Evolutionary conservation across 2,113 vertebrate species (phyloP).

Genomic region (Motacilla tschutschensis): DNA sequence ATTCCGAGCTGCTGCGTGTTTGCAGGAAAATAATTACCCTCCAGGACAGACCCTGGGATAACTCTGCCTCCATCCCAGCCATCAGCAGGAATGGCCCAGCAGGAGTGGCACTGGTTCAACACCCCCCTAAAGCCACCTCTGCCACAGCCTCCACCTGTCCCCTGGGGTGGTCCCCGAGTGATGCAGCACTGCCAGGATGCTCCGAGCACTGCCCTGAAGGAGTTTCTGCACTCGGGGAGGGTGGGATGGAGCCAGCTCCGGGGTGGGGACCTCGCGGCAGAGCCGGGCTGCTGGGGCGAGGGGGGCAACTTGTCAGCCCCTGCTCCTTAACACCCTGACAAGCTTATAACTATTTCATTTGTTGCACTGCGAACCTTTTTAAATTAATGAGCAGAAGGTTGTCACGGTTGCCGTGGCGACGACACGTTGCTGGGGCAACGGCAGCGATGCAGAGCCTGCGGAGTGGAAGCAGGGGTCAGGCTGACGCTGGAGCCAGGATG

Average conservation of each 20-base stretch:
- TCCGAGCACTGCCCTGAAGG: not conserved
- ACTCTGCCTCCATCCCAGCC: not conserved
- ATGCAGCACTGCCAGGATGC: accelerated
- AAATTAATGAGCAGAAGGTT: slow-evolving; percentile 73
- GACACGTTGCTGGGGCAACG: slow-evolving; percentile 56
- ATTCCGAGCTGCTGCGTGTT: not conserved
- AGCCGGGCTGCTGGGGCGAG: not conserved
- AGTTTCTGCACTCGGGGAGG: accelerated
- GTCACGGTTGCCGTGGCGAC: slow-evolving; percentile 66
- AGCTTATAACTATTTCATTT: slow-evolving; percentile 69
- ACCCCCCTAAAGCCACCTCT: not conserved
- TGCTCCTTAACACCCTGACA: slow-evolving; percentile 61
- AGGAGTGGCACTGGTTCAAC: not conserved
- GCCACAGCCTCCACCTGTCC: accelerated
- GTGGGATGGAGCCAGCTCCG: accelerated
- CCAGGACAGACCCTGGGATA: accelerated
- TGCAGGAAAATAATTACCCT: not conserved
- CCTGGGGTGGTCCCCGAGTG: accelerated
- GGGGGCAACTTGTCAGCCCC: not conserved
- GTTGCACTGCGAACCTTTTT: slow-evolving; percentile 62
- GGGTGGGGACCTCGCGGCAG: not conserved
- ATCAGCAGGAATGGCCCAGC: not conserved
- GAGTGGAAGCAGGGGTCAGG: slow-evolving; percentile 64
- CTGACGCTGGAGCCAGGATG: not conserved
- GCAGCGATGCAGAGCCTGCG: slow-evolving; percentile 42